Evolutionary conservation across 2,888 invertebrate genomes (phyloP).

Genomic region (Andrena bicolor): DNA sequence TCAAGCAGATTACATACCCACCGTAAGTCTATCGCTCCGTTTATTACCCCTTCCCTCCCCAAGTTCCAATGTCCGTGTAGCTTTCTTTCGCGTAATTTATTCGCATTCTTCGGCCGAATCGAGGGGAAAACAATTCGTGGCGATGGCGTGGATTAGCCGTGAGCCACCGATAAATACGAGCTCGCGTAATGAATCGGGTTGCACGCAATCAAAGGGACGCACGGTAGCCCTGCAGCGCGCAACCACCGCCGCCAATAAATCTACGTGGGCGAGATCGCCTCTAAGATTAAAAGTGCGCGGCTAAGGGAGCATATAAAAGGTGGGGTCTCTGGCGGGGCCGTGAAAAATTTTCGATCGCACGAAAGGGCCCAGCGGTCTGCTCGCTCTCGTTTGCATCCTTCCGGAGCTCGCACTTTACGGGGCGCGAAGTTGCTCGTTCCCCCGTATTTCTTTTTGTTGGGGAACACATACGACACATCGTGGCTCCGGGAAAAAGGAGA

Average conservation of each 20-base stretch:
- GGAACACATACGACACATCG: slow-evolving; percentile 47
- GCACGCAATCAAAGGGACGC: slow-evolving; percentile 54
- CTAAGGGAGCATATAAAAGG: slow-evolving; percentile 48
- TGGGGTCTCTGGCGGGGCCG: slow-evolving; percentile 13
- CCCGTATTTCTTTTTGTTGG: slow-evolving; percentile 2
- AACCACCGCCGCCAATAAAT: slow-evolving; percentile 71
- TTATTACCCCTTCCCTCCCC: neutral
- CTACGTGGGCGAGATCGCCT: slow-evolving; percentile 72
- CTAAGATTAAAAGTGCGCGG: slow-evolving; percentile 72
- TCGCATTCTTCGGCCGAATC: slow-evolving; percentile 10
- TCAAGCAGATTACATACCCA: neutral
- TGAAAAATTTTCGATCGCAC: slow-evolving; percentile 64
- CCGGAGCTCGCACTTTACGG: slow-evolving; percentile 50
- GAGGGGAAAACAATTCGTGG: slow-evolving; percentile 42
- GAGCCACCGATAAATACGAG: slow-evolving; percentile 53
- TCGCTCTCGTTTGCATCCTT: slow-evolving; percentile 68
- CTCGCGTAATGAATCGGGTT: slow-evolving; percentile 50
- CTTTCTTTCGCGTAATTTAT: slow-evolving; percentile 9
- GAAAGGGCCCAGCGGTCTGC: slow-evolving; percentile 21
- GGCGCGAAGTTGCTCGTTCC: slow-evolving; percentile 59
- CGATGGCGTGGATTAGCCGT: slow-evolving; percentile 41
- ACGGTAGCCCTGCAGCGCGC: slow-evolving; percentile 60
- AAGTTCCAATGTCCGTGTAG: neutral
- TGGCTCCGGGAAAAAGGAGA: slow-evolving; percentile 43
- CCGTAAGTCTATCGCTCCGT: neutral